Evolutionary conservation across 1,140 invertebrate species (phyloP).

Genomic region (Lineus longissimus): DNA sequence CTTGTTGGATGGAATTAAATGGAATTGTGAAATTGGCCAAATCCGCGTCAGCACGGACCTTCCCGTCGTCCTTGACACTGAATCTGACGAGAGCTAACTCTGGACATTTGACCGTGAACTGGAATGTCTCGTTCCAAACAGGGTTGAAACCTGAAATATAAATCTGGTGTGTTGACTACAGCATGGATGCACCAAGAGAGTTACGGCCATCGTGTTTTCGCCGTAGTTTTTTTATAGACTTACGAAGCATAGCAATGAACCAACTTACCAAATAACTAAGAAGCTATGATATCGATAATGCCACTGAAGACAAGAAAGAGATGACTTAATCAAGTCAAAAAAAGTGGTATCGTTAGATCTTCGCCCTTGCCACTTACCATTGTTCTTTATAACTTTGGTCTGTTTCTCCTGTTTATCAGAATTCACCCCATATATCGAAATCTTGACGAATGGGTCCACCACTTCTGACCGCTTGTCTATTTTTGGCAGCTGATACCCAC

Average conservation of each 20-base stretch:
- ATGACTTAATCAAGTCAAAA: not conserved
- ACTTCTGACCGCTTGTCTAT: slow-evolving; percentile 39
- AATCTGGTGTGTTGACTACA: not conserved
- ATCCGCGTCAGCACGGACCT: not conserved
- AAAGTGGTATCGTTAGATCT: no score
- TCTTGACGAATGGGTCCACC: slow-evolving; percentile 53
- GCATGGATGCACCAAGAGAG: slow-evolving; percentile 15
- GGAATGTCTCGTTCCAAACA: not conserved
- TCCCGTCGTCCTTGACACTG: slow-evolving; percentile 3
- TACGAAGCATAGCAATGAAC: not conserved
- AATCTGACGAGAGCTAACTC: slow-evolving; percentile 5
- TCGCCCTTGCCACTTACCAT: no score
- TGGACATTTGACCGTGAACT: slow-evolving; percentile 4
- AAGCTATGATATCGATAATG: not conserved
- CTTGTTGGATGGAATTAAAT: not conserved
- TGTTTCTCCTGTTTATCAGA: slow-evolving; percentile 51
- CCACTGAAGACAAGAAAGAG: no score
- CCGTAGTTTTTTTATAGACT: slow-evolving; percentile 56
- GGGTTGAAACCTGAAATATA: slow-evolving; percentile 7
- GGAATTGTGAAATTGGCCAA: not conserved
- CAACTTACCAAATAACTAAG: not conserved
- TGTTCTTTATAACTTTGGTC: slow-evolving; percentile 56
- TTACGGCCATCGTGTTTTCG: no score
- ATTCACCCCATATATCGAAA: slow-evolving; percentile 57
- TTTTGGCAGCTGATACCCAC: slow-evolving; percentile 61